Base-by-base conservation (phyloP, 2,888 invertebrate genomes). In the Lepidochrysops patricia region DNA sequence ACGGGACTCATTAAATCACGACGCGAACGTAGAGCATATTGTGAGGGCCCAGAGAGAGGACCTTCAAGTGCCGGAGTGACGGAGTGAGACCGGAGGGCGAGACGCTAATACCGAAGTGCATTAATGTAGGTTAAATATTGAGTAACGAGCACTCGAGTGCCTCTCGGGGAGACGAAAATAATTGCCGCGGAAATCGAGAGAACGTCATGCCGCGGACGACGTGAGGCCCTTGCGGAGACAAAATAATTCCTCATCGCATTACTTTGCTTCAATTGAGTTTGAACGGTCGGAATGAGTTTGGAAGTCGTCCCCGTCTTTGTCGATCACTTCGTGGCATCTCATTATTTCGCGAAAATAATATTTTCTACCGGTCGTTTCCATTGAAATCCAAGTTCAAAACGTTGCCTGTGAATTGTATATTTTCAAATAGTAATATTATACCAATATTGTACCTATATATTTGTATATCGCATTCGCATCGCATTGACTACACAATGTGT, bases 41-140 rank as follows among this genome's bases (percentile, higher is more conserved):
- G 43, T 19, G 43, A 43, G 19, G 9, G 1, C 12, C 2, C 19
- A 9, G 19, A 29, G 29, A 43, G 34, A n/a, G 34, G 23, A 48
- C 5, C 43, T 48, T 12, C 7, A 26, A n/a, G 26, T 27, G 50
- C 6, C 29, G n/a, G 34, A 34, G n/a, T 34, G 34, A 7, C 37
- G 7, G 7, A 15, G 7, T 15, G 37, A 5, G 5, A 2, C 7
- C 9, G 43, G 43, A 15, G 37, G 19, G 12, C 9, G 29, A 32
- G 54, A 12, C 32, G 54, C 29, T 54, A 54, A 54, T 26, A 13
- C 15, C 15, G 32, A 29, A 54, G 50, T 50, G 29, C 54, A 54
- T 54, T 54, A 54, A 32, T 29, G 29, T 54, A 54, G n/a, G n/a
- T n/a, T n/a, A n/a, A 54, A 54, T 29, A 54, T 50, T 26, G 50